Base-by-base conservation (phyloP, 2,113 vertebrate species). In the Acanthisitta chloris region DNA sequence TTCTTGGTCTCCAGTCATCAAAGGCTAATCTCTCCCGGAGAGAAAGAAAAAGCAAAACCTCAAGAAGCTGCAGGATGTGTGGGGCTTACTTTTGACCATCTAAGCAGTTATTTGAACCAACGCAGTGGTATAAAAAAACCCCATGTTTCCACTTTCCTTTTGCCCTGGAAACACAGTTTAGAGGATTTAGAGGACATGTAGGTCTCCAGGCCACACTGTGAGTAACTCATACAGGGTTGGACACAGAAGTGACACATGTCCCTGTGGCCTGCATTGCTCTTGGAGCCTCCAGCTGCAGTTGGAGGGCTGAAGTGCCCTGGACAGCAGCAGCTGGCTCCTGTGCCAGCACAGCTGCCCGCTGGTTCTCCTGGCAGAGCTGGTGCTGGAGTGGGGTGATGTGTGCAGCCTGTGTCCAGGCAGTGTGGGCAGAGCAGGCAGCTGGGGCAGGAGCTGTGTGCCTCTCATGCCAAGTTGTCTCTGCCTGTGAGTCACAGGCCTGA, bases 401-500 rank as follows among this genome's bases (percentile, higher is more conserved):
- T 2, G 38, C 65, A 18, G 85, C 46, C 6, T 15, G 25, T 14
- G 26, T 4, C 40, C 52, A 7, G 43, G 85, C 16, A 2, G 10
- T 1, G 69, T 8, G 3, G 73, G 70, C 61, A 79, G 55, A 61
- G 55, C 77, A 13, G 51, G 48, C n/a, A 28, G 52, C 72, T 14
- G 58, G 52, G 71, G 65, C 76, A 69, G 84, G 33, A 81, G 57
- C 61, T 33, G 24, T 24, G 2, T 55, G 52, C 69, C 31, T 59
- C 34, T 77, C 86, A n/a, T 4, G 23, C 90, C 77, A 17, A 66
- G 40, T 2, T 66, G 82, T 66, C 51, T 90, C 49, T 70, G 83
- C 33, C 29, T 10, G 13, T 94, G 95, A 96, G 76, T 97, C 96
- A 96, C 46, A n/a, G 71, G 76, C 65, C 76, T 95, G 88, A 94